Evolutionary conservation across 1,140 invertebrate genomes (phyloP).

Genomic region (Sycophila sp.): DNA sequence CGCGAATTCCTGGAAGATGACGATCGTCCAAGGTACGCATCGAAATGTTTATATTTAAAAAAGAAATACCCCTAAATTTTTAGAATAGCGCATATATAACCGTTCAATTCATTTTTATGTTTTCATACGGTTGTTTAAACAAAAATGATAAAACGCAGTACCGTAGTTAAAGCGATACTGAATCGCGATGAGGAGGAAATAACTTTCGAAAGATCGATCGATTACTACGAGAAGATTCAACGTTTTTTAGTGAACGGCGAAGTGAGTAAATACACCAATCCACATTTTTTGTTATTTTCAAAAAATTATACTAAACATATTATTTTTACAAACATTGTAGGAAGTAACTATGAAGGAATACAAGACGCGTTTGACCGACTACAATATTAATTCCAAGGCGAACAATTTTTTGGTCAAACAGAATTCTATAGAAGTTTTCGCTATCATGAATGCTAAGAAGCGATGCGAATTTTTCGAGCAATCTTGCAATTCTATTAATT

Average conservation of each 20-base stretch:
- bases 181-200: background rate
- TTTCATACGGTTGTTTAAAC: too few relatives aligned
- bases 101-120: too few relatives aligned
- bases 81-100: too few relatives aligned
- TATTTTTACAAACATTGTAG: background rate
- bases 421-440: slow-evolving; percentile 95
- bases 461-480: slow-evolving; percentile 95
- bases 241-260: background rate
- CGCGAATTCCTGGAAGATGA: too few relatives aligned
- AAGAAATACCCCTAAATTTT: too few relatives aligned
- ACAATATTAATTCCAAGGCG: slow-evolving; percentile 95
- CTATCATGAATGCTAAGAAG: slow-evolving; percentile 97
- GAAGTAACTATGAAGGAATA: slow-evolving; percentile 77
- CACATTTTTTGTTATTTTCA: background rate
- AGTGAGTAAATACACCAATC: background rate
- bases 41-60: too few relatives aligned
- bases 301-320: background rate
- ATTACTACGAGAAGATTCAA: background rate
- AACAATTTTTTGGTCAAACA: slow-evolving; percentile 98
- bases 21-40: slow-evolving; percentile 5
- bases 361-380: slow-evolving; percentile 80
- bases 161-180: slow-evolving; percentile 9
- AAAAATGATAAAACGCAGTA: background rate
- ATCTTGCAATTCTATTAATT: slow-evolving; percentile 86
- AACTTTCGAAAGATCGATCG: background rate